These are phyloP conservation scores for Amazona vittata DNA, from an alignment of 2,113 vertebrate genomes.

Conservation along the genomic window DNA sequence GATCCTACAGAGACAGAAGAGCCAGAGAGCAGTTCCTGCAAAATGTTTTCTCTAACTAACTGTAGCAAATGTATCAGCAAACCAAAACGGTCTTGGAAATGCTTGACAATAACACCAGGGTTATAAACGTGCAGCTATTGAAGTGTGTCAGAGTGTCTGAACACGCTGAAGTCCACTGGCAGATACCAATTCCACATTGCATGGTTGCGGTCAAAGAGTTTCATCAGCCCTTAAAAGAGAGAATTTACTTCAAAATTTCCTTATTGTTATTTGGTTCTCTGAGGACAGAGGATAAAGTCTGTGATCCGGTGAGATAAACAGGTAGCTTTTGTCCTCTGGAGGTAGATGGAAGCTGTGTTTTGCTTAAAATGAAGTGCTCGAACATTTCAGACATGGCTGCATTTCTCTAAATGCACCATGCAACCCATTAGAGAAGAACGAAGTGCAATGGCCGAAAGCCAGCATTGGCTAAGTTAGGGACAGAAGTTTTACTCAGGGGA, in stretches of 20 bases:
- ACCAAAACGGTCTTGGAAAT: not conserved
- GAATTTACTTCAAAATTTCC: not conserved
- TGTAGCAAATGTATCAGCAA: not conserved
- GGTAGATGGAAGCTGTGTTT: not conserved
- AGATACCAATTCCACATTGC: not conserved
- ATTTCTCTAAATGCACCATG: constrained; percentile 7
- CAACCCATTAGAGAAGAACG: not conserved
- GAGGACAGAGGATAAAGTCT: not conserved
- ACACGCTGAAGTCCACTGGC: not conserved
- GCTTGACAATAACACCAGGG: not conserved
- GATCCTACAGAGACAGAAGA: not conserved
- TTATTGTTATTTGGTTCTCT: not conserved
- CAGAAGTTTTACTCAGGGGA: constrained; percentile 34
- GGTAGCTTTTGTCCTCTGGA: not conserved
- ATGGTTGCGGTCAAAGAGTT: not conserved
- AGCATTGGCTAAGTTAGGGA: constrained; percentile 25
- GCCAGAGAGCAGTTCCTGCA: not conserved
- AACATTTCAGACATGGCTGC: not conserved
- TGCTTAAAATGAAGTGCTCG: constrained; percentile 10
- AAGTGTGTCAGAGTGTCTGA: not conserved
- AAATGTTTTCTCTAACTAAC: not conserved
- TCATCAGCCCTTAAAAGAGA: not conserved
- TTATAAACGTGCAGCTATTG: not conserved
- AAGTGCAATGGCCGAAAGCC: constrained; percentile 4
- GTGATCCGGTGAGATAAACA: not conserved